Evolutionary conservation across 2,797 vertebrate species (phyloP), one percentile per base, ranked within the genome.

Genomic region (Arctocebus calabarensis): DNA sequence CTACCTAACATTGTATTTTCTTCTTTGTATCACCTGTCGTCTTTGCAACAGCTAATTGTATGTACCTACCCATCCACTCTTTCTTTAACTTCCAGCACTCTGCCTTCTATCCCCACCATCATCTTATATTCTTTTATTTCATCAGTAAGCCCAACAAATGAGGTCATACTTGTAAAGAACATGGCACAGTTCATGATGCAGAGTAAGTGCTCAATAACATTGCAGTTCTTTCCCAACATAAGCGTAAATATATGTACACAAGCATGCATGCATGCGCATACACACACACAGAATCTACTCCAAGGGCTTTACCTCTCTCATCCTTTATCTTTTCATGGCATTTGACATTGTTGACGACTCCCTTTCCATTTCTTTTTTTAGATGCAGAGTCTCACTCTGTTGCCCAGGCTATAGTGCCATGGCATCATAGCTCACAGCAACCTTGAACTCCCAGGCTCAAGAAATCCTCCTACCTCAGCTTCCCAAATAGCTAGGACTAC

Each of bases 11-110:
- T 64, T 84, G 19, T 78, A 32, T 52, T 78, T 88, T 17, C 27
- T 92, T 96, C 55, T 71, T 87, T 75, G 37, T 70, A 34, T 75
- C 43, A 74, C 59, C 22, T 79, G 64, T 77, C 48, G 73, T 95
- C 45, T 95, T 34, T 85, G 57, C 32, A 61, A 68, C 5, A 25
- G 64, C 48, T 82, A 25, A 70, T 43, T 82, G 17, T 14, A 48
- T 84, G 6, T 87, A 83, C 84, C n/a, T 20, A 84, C 40, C 83
- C 52, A 79, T 52, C 37, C 61, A 62, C 37, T 3, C 14, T 94
- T 94, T 90, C 32, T 27, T 91, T 92, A 62, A 86, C 62, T 23
- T 90, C 43, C 27, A 85, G 27, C 32, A 37, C 12, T 71, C 90
- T 23, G 20, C 8, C 17, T 86, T 94, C 79, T 94, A 61, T 88